Evolutionary conservation across 2,888 invertebrate species (phyloP), one percentile per base, ranked within the genome.

Genomic region (Caenorhabditis sp.): DNA sequence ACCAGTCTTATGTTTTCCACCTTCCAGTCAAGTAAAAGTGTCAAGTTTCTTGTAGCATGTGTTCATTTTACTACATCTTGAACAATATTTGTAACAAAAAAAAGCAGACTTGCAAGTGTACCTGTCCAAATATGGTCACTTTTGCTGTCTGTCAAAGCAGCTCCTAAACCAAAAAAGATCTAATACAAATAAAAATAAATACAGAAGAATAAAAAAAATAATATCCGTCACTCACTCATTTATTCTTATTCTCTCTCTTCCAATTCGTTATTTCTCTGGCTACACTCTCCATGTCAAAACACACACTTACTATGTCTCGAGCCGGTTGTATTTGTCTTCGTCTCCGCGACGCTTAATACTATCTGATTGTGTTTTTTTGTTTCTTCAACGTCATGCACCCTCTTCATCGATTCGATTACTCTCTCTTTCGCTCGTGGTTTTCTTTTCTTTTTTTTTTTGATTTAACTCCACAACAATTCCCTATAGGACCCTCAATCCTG

Each of bases 361-460:
- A 4, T 25, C 56, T 26, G 8, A 26, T 12, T 25, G 26, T 21
- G 23, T 17, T 56, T 26, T 26, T 26, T 25, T 25, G 56, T 12
- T 56, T 26, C 5, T 23, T 56, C 14, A 21, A n/a, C 56, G 23
- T 56, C 56, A 21, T 4, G 17, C 56, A 27, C 56, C 27, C 56
- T 56, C 56, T 27, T 27, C 57, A 58, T 58, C 57, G 57, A 58
- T 58, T 58, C 43, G 43, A 17, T 17, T 17, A 43, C 43, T 43
- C 43, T 43, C 43, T 10, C 17, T 17, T 36, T 58, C 36, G 17
- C 57, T 20, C 57, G 17, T 23, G 52, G 21, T 23, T 23, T 52
- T 23, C 52, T 23, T 52, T 20, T 23, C 52, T 23, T 23, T 23
- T 23, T 23, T 23, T 23, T 52, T 52, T 10, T 52, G 7, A 21